Evolutionary conservation across 2,113 vertebrate genomes (phyloP).

Genomic region (Galbula dea): DNA sequence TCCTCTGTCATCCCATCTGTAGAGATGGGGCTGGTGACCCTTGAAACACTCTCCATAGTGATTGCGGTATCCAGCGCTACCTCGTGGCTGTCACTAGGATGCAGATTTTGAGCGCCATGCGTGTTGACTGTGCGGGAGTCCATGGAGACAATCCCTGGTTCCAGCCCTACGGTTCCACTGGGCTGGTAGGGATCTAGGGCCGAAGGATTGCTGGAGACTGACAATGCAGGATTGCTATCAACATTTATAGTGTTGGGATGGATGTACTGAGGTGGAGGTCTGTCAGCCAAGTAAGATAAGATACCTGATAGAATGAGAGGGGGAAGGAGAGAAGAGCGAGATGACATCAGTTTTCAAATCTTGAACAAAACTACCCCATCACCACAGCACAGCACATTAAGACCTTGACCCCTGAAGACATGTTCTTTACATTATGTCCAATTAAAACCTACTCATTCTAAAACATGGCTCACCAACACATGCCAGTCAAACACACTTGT

Average conservation of each 20-base stretch:
- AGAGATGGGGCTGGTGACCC: slow-evolving; percentile 93
- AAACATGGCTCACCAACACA: not conserved
- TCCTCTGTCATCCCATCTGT: slow-evolving; percentile 90
- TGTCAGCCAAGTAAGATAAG: slow-evolving; percentile 95
- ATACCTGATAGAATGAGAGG: slow-evolving; percentile 78
- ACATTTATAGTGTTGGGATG: slow-evolving; percentile 94
- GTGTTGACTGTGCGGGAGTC: slow-evolving; percentile 87
- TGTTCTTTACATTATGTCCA: not conserved
- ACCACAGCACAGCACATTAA: rapidly evolving
- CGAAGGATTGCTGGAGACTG: slow-evolving; percentile 84
- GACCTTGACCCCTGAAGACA: not conserved
- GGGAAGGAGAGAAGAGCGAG: not conserved
- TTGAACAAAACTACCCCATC: not conserved
- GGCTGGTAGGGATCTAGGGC: slow-evolving; percentile 90
- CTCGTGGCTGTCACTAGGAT: slow-evolving; percentile 85
- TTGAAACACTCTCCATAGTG: slow-evolving; percentile 84
- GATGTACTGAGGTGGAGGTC: slow-evolving; percentile 97
- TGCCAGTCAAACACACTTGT: not conserved
- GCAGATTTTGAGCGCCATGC: slow-evolving; percentile 83
- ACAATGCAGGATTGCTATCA: slow-evolving; percentile 81
- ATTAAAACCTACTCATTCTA: not conserved
- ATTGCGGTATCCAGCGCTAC: slow-evolving; percentile 86
- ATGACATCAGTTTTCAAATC: not conserved
- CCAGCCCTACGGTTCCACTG: slow-evolving; percentile 84
- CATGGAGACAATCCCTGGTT: slow-evolving; percentile 88